Evolutionary conservation across 2,113 vertebrate genomes (phyloP).

Genomic region (Steatornis caripensis): DNA sequence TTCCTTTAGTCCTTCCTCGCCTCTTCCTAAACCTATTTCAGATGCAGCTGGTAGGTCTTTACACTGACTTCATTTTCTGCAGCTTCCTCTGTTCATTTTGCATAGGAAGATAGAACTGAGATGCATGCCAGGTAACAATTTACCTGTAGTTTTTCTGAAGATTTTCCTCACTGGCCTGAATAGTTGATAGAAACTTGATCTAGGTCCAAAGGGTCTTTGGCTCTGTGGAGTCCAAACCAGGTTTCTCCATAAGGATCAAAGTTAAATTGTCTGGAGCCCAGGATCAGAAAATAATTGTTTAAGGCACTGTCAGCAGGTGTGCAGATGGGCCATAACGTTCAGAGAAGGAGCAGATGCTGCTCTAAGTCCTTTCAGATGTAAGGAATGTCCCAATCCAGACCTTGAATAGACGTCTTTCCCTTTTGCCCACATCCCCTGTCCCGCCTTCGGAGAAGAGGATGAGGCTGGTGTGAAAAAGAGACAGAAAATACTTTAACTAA

Average conservation of each 20-base stretch:
- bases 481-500: background rate
- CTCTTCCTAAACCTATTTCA: background rate
- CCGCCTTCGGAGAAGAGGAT: background rate
- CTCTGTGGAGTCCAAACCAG: background rate
- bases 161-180: background rate
- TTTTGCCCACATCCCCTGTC: background rate
- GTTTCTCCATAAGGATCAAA: background rate
- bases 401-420: background rate
- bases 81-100: background rate
- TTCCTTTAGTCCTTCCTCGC: background rate
- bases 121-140: background rate
- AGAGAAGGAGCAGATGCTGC: background rate
- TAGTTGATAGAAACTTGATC: too few species aligned
- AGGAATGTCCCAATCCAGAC: background rate
- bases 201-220: background rate
- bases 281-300: background rate
- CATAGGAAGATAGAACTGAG: background rate
- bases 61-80: background rate
- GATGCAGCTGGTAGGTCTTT: background rate
- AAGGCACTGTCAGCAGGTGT: background rate
- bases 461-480: background rate
- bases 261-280: background rate
- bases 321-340: too few species aligned
- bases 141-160: background rate
- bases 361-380: background rate